A percentile compares a stretch with the other conserved stretches of the same genome.
Evolutionary conservation across 1,140 invertebrate species (phyloP).

Genomic region (Caenorhabditis elegans): WBcel235 BX284604.4:9916501-9917000

Average conservation of each 20-base stretch:
- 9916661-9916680: constrained; percentile 33
- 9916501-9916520: background rate
- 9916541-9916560: constrained; percentile 16
- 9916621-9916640: background rate
- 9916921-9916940: too few species aligned
- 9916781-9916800: constrained; percentile 22
- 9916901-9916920: too few species aligned
- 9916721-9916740: constrained; percentile 36
- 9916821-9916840: background rate
- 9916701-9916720: constrained; percentile 17
- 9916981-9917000: too few species aligned
- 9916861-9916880: constrained; percentile 14
- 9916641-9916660: background rate
- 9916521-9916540: background rate
- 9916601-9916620: background rate
- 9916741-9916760: constrained; percentile 25
- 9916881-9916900: too few species aligned
- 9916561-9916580: constrained; percentile 6
- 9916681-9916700: constrained; percentile 37
- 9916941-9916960: too few species aligned
- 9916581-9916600: background rate
- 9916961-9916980: too few species aligned
- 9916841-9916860: background rate
- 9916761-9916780: background rate
- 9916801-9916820: background rate